Percentiles rank a stretch among this genome's conserved stretches.
These are phyloP conservation scores for Yasuhikotakia modesta DNA, from an alignment of 2,797 vertebrate species.

Conservation along the genomic window DNA sequence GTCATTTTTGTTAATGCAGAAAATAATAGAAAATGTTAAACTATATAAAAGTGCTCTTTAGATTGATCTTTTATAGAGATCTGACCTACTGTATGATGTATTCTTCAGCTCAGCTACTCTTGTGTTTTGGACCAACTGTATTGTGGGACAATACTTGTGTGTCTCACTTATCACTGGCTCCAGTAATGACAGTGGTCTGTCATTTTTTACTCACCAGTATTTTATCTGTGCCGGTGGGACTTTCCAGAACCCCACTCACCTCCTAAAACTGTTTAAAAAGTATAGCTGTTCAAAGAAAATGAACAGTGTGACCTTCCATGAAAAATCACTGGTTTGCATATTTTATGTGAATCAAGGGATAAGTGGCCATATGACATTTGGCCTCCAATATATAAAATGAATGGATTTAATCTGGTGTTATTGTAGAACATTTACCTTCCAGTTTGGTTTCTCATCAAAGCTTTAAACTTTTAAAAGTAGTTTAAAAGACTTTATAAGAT, in stretches of 20 bases:
- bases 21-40: not conserved
- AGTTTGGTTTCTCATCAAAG: no score
- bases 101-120: constrained; percentile 89
- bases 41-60: no score
- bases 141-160: constrained; percentile 76
- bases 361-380: not conserved
- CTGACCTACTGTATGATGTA: constrained; percentile 90
- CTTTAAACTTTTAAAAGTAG: no score
- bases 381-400: no score
- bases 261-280: constrained; percentile 70
- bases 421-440: no score
- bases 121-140: constrained; percentile 87
- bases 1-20: not conserved
- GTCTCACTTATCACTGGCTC: constrained; percentile 72
- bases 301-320: constrained; percentile 1
- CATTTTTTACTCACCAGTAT: constrained; percentile 89
- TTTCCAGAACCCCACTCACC: constrained; percentile 90
- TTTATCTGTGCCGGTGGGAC: constrained; percentile 95
- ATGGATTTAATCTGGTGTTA: no score
- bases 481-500: no score
- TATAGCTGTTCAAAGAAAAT: not conserved
- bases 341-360: no score
- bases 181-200: constrained; percentile 69
- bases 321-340: no score
- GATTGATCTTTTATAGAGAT: no score